A percentile compares a stretch with the other conserved stretches of the same genome.
Evolutionary conservation across 2,113 vertebrate species (phyloP).

Genomic region (Anhinga rufa): DNA sequence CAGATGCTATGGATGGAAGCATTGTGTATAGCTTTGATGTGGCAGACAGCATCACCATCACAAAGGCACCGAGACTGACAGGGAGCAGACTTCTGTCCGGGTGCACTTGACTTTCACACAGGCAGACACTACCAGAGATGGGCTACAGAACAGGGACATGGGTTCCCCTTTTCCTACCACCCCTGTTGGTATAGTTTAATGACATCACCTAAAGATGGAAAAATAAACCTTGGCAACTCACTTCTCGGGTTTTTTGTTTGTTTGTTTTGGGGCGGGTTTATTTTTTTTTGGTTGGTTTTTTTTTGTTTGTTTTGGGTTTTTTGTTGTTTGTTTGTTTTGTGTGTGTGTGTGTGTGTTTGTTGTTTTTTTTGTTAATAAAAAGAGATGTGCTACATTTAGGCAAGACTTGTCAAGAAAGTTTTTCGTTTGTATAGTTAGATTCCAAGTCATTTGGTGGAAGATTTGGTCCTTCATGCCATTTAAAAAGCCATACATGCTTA

Average conservation of each 20-base stretch:
- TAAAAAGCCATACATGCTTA: not conserved
- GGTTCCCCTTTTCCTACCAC: not conserved
- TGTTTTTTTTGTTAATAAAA: not conserved
- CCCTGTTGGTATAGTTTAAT: not conserved
- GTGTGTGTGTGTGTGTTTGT: too few species aligned
- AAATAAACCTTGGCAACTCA: not conserved
- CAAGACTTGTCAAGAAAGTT: not conserved
- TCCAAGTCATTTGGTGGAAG: not conserved
- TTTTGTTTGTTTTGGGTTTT: too few species aligned
- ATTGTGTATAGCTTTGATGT: not conserved
- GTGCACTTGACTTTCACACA: not conserved
- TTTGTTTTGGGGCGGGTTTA: too few species aligned
- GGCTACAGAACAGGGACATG: rapidly evolving
- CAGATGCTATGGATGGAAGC: not conserved
- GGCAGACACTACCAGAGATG: not conserved
- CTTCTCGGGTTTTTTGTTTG: too few species aligned
- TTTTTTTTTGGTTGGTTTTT: too few species aligned
- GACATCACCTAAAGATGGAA: not conserved
- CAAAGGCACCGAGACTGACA: not conserved
- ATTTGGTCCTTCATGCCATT: not conserved
- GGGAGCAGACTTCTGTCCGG: not conserved
- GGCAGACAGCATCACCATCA: not conserved
- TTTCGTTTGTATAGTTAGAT: not conserved
- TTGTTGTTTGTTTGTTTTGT: too few species aligned
- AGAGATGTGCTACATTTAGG: not conserved